phyloP scores from a whole-genome alignment of 2,113 vertebrate species.

The Sylvia atricapilla region DNA sequence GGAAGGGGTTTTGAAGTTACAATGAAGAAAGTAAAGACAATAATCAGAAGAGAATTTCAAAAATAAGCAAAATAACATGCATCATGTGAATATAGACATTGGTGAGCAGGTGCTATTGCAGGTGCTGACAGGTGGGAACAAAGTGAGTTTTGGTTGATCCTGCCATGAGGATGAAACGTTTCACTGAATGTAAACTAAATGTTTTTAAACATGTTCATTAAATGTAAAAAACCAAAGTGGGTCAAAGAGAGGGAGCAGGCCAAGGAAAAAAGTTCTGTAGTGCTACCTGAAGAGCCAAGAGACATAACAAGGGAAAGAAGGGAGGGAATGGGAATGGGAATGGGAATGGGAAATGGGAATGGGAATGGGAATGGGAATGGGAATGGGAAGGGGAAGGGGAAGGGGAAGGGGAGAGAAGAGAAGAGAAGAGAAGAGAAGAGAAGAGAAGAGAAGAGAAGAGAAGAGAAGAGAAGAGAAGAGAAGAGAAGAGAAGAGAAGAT shows the following conservation, averaged over 20 bases:
- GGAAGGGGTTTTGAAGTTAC: background rate
- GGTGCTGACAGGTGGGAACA: background rate
- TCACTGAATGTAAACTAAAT: background rate
- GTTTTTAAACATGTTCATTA: too few species aligned
- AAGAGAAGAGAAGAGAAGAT: too few species aligned
- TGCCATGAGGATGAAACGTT: background rate
- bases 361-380: too few species aligned
- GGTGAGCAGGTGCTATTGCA: background rate
- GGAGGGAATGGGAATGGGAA: background rate
- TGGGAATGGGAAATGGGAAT: too few species aligned
- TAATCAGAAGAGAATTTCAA: background rate
- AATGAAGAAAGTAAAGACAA: background rate
- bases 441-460: background rate
- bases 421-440: background rate
- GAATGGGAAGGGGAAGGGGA: too few species aligned
- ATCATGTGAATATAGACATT: fast-evolving
- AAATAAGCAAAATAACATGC: background rate
- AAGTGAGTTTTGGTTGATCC: background rate
- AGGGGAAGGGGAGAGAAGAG: background rate
- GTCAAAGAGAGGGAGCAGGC: background rate
- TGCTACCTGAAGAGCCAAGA: background rate
- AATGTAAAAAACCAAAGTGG: background rate
- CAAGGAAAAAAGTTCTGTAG: background rate
- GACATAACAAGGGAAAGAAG: background rate
- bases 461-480: too few species aligned